A percentile compares a stretch with the other conserved stretches of the same genome.
These are phyloP conservation scores for Crotalus tigris DNA, from an alignment of 2,113 vertebrate species.

Conservation along the genomic window DNA sequence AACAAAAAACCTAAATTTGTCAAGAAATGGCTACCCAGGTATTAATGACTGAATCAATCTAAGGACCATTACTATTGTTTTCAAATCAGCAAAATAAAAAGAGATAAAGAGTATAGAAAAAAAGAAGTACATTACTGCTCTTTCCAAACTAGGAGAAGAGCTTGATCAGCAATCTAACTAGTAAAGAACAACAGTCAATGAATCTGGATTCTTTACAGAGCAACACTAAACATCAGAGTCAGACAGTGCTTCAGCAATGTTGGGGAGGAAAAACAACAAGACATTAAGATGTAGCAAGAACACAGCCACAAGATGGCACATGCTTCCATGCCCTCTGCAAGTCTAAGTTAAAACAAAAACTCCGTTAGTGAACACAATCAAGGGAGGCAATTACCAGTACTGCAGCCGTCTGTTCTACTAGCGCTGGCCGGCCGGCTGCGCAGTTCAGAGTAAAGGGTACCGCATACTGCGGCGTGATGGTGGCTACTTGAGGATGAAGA, in stretches of 20 bases:
- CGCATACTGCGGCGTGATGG: constrained; percentile 96
- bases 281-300: constrained; percentile 77
- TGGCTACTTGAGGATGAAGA: constrained; percentile 96
- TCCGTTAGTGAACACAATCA: constrained; percentile 80
- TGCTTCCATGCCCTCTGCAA: constrained; percentile 82
- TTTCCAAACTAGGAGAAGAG: constrained; percentile 62
- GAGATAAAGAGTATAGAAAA: constrained; percentile 57
- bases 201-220: constrained; percentile 68
- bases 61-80: constrained; percentile 62
- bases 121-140: constrained; percentile 56
- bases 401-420: constrained; percentile 98
- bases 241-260: constrained; percentile 73
- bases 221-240: constrained; percentile 73
- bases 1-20: constrained; percentile 58
- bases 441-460: constrained; percentile 94
- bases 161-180: constrained; percentile 57
- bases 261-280: constrained; percentile 70
- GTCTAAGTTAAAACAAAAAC: constrained; percentile 74
- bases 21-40: constrained; percentile 68
- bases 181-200: constrained; percentile 63
- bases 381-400: constrained; percentile 96
- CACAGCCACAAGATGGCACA: constrained; percentile 80
- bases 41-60: constrained; percentile 66
- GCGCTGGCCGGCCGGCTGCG: constrained; percentile 92
- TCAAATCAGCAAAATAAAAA: constrained; percentile 56